Evolutionary conservation across 2,888 invertebrate species (phyloP).

Genomic region (Tholera decimalis): DNA sequence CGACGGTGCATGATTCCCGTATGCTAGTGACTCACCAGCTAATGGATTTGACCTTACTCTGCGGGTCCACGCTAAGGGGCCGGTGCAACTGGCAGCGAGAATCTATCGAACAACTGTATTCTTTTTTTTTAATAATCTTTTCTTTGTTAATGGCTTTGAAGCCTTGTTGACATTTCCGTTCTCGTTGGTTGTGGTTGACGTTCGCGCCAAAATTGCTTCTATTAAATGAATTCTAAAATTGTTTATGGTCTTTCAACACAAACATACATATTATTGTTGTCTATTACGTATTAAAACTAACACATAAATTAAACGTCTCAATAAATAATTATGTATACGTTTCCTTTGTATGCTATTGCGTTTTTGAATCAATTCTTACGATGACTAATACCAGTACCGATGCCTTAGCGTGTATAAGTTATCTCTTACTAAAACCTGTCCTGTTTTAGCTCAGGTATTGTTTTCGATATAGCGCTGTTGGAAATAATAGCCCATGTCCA

Average conservation of each 20-base stretch:
- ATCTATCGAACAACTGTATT: constrained; percentile 23
- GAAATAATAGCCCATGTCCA: constrained; percentile 51
- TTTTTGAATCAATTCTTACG: constrained; percentile 27
- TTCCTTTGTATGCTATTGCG: constrained; percentile 23
- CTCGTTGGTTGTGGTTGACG: neutral
- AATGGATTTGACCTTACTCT: constrained; percentile 75
- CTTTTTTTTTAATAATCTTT: constrained; percentile 30
- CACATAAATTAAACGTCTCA: neutral
- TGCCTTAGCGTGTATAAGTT: constrained; percentile 8
- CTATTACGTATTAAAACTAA: neutral
- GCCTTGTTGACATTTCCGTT: neutral
- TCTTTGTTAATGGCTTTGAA: neutral
- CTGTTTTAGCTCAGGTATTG: constrained; percentile 39
- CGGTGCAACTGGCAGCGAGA: constrained; percentile 56
- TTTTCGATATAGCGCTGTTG: constrained; percentile 41
- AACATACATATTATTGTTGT: no score
- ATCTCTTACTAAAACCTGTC: constrained; percentile 41
- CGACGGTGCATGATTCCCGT: constrained; percentile 63
- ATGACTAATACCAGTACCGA: constrained; percentile 23
- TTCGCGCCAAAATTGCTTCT: neutral
- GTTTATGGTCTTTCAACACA: neutral
- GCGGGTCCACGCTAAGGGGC: constrained; percentile 58
- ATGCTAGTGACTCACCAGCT: constrained; percentile 68
- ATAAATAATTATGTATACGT: constrained; percentile 10
- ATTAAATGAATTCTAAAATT: neutral